Conservation (phyloP, 2,113 vertebrate genomes). For the Microcebus griseorufus region DNA sequence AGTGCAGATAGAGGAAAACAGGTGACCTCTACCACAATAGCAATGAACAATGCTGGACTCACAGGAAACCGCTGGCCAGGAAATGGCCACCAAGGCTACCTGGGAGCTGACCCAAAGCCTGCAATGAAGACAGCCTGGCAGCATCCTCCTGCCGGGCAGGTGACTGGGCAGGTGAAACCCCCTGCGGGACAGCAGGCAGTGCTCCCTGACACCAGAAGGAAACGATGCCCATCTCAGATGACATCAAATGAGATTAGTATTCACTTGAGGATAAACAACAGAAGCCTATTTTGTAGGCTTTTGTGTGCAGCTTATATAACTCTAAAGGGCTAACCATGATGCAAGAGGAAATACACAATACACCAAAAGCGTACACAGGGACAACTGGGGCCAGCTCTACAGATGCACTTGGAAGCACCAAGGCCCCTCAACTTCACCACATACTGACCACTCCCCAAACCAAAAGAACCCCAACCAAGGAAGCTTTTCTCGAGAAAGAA, state of each 20-base stretch:
- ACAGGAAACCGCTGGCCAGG: background rate
- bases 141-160: background rate
- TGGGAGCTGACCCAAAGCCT: background rate
- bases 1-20: background rate
- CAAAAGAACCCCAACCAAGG: background rate
- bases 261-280: background rate
- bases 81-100: background rate
- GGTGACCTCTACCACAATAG: background rate
- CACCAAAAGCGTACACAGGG: background rate
- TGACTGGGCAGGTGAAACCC: background rate
- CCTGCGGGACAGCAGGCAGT: background rate
- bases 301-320: background rate
- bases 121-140: background rate
- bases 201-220: background rate
- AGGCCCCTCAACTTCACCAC: background rate
- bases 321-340: background rate
- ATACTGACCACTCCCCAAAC: background rate
- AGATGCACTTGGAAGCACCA: background rate
- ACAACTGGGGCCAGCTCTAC: background rate
- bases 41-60: background rate
- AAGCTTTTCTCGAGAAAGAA: background rate
- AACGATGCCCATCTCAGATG: background rate
- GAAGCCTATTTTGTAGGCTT: background rate
- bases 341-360: background rate
- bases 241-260: background rate